Conservation (phyloP, 92 coral and sea anemone species). For the Zoanthus gigantus region DNA sequence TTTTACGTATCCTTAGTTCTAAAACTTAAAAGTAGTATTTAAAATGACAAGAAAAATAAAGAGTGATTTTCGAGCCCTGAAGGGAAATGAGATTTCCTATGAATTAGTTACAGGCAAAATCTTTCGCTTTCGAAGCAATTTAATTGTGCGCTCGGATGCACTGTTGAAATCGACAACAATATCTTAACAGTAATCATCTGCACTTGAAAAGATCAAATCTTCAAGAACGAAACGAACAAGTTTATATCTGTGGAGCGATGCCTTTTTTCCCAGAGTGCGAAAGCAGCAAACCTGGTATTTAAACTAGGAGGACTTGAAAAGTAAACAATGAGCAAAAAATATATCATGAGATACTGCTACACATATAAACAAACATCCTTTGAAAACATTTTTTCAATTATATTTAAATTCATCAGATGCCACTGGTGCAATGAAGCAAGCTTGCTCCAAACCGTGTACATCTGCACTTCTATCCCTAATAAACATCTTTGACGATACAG, state of each 20-base stretch:
- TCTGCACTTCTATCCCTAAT: not conserved
- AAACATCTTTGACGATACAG: not conserved
- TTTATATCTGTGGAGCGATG: not conserved
- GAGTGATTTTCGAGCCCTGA: not conserved
- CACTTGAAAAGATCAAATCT: slow-evolving; percentile 41
- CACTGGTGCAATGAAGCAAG: not conserved
- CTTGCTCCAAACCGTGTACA: not conserved
- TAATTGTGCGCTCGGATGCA: not conserved
- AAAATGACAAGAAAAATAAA: not conserved
- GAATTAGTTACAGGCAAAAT: not conserved
- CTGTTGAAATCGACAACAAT: slow-evolving; percentile 32
- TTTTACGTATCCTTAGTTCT: not conserved
- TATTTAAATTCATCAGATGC: not conserved
- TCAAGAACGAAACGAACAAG: slow-evolving; percentile 39
- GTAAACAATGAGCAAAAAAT: not conserved
- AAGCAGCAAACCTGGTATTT: not conserved
- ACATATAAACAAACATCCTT: not conserved
- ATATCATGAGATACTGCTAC: not conserved
- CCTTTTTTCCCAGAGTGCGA: not conserved
- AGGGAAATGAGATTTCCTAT: not conserved
- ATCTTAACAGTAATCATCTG: slow-evolving; percentile 23
- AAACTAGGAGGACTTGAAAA: not conserved
- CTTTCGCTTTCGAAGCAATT: not conserved
- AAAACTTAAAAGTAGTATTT: not conserved
- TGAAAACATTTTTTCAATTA: not conserved